A percentile compares a stretch with the other conserved stretches of the same genome.
Evolutionary conservation across 1,140 invertebrate species (phyloP).

Genomic region (Scaptomyza pallida): DNA sequence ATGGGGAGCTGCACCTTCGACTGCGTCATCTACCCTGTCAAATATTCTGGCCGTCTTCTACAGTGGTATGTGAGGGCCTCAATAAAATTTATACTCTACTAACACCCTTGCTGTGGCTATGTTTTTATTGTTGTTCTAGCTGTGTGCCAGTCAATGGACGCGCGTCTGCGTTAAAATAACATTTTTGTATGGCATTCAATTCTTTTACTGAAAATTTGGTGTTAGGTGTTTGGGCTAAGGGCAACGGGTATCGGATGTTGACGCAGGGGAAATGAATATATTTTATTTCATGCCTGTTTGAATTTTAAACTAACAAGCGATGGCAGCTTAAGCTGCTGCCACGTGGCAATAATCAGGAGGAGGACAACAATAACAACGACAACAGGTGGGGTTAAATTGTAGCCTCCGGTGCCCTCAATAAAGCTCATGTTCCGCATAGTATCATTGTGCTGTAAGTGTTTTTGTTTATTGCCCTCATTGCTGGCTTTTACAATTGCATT

Average conservation of each 20-base stretch:
- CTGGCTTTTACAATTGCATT: constrained; percentile 73
- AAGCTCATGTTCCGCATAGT: constrained; percentile 43
- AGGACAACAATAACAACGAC: not conserved
- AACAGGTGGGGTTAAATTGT: constrained; percentile 59
- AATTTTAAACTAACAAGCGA: constrained; percentile 82
- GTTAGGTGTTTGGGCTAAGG: constrained; percentile 21
- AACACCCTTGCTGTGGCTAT: constrained; percentile 12
- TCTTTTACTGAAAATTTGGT: constrained; percentile 45
- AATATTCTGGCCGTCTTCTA: constrained; percentile 22
- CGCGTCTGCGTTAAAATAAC: constrained; percentile 74
- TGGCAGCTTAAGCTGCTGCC: constrained; percentile 57
- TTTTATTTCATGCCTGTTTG: constrained; percentile 82
- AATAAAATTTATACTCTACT: constrained; percentile 70
- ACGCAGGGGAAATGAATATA: constrained; percentile 42
- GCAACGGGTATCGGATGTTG: not conserved
- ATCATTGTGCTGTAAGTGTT: constrained; percentile 59
- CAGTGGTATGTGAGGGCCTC: constrained; percentile 43
- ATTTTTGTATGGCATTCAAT: constrained; percentile 81
- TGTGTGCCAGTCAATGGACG: constrained; percentile 34
- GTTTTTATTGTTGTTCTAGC: constrained; percentile 29
- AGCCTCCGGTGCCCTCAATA: constrained; percentile 51
- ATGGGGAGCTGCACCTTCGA: constrained; percentile 49
- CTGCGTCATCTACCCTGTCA: constrained; percentile 13
- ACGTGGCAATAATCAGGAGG: constrained; percentile 53
- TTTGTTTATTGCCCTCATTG: constrained; percentile 80